Conservation (phyloP, 2,797 vertebrate genomes). For the Oryzias dopingdopingensis region DNA sequence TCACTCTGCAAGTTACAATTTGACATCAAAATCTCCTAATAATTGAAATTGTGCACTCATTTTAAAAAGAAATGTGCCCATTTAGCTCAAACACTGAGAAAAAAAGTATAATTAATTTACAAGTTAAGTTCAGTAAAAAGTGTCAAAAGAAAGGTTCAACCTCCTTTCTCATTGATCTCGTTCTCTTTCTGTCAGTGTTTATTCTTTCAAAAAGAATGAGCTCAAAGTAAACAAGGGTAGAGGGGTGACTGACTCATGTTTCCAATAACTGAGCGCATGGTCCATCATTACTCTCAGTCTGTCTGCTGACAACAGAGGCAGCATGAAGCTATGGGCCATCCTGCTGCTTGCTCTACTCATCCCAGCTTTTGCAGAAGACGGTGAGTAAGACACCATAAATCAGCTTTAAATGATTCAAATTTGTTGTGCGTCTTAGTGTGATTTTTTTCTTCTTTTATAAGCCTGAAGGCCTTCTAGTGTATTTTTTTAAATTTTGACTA, state of each 20-base stretch:
- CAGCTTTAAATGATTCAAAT: not conserved
- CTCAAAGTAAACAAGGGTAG: constrained; percentile 62
- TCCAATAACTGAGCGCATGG: constrained; percentile 63
- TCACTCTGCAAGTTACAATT: no score
- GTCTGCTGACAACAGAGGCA: constrained; percentile 37
- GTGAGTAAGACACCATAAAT: constrained; percentile 56
- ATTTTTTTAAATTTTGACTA: no score
- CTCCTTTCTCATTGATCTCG: constrained; percentile 25
- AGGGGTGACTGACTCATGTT: constrained; percentile 68
- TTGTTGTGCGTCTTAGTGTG: not conserved
- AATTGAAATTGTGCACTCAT: no score
- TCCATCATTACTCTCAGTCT: constrained; percentile 41
- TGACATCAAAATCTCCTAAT: no score
- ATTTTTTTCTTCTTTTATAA: no score
- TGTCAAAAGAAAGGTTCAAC: not conserved
- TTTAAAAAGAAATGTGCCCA: no score
- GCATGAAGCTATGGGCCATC: constrained; percentile 59
- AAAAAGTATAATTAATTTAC: not conserved
- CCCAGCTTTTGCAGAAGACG: constrained; percentile 46
- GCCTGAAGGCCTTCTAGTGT: no score
- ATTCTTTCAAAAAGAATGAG: constrained; percentile 35
- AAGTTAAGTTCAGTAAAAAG: not conserved
- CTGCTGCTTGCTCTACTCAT: constrained; percentile 61
- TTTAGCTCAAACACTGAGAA: no score
- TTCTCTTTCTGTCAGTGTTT: constrained; percentile 19